phyloP scores from a whole-genome alignment of 2,113 vertebrate species.

The Mustelus asterias region DNA sequence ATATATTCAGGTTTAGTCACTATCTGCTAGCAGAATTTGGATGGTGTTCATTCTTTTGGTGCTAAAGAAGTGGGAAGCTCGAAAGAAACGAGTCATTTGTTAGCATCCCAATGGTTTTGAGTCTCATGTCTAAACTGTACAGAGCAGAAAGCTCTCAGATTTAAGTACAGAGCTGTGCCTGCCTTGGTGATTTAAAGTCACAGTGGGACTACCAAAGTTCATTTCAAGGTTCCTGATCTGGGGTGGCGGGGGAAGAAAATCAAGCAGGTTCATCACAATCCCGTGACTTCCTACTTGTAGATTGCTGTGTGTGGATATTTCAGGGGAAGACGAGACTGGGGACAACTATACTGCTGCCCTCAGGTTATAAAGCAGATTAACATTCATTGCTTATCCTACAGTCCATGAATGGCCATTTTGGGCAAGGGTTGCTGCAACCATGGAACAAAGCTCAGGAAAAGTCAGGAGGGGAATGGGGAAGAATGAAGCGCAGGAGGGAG shows the following conservation, averaged over 20 bases:
- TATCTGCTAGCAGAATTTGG: slow-evolving; percentile 19
- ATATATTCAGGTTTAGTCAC: slow-evolving; percentile 30
- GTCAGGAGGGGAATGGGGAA: not conserved
- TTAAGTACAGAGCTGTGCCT: not conserved
- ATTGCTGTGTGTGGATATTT: not conserved
- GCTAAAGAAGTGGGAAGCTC: slow-evolving; percentile 14
- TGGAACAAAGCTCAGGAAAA: not conserved
- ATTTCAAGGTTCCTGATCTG: not conserved
- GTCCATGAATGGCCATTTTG: not conserved
- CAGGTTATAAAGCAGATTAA: not conserved
- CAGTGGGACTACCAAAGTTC: not conserved
- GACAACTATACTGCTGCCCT: not conserved
- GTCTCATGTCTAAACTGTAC: not conserved
- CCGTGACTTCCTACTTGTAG: not conserved
- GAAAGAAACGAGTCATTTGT: not conserved
- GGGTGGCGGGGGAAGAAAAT: too few species aligned
- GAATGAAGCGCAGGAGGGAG: not conserved
- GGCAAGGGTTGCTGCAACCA: not conserved
- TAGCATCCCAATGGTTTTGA: not conserved
- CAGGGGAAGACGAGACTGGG: not conserved
- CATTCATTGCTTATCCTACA: not conserved
- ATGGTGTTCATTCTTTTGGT: not conserved
- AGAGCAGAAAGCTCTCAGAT: not conserved
- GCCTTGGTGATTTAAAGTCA: not conserved
- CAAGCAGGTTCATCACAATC: not conserved